A percentile compares a stretch with the other conserved stretches of the same genome.
Evolutionary conservation across 2,797 vertebrate species (phyloP).

Genomic region (Semotilus atromaculatus): DNA sequence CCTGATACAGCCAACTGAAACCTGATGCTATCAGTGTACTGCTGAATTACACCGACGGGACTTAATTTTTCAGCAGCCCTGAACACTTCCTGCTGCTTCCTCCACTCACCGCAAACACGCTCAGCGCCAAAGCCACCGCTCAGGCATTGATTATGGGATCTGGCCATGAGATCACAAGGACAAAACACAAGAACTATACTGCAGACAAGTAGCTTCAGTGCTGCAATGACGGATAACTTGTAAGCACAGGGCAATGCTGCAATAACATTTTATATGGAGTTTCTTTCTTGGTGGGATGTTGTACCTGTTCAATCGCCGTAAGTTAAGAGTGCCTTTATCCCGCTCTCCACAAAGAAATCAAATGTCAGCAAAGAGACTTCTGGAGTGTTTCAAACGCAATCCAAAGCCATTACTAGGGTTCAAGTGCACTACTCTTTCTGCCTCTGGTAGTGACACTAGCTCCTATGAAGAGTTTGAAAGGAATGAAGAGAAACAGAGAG

Average conservation of each 20-base stretch:
- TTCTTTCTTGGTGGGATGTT: not conserved
- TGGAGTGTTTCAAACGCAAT: conserved; percentile 36
- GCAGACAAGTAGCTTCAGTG: conserved; percentile 10
- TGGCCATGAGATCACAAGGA: conserved; percentile 22
- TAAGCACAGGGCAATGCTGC: conserved; percentile 23
- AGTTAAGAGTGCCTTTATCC: conserved; percentile 30
- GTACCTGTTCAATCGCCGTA: conserved; percentile 21
- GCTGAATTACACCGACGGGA: conserved; percentile 76
- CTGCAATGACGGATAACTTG: conserved; percentile 1
- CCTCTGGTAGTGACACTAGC: conserved; percentile 16
- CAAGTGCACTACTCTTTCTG: conserved; percentile 39
- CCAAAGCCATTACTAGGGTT: conserved; percentile 39
- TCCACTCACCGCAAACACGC: conserved; percentile 64
- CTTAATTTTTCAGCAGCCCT: conserved; percentile 74
- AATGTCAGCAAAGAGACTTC: conserved; percentile 42
- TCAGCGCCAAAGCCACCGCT: conserved; percentile 58
- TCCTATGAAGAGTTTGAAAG: conserved; percentile 36
- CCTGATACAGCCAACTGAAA: conserved; percentile 71
- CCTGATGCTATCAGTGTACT: conserved; percentile 76
- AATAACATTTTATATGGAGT: conserved; percentile 16
- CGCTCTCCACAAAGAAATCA: conserved; percentile 28
- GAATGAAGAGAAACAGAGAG: conserved; percentile 22
- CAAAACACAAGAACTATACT: conserved; percentile 15
- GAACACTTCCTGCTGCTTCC: conserved; percentile 68
- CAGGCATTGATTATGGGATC: conserved; percentile 41